Conservation (phyloP, 2,113 vertebrate genomes). For the Brachionichthys hirsutus region DNA sequence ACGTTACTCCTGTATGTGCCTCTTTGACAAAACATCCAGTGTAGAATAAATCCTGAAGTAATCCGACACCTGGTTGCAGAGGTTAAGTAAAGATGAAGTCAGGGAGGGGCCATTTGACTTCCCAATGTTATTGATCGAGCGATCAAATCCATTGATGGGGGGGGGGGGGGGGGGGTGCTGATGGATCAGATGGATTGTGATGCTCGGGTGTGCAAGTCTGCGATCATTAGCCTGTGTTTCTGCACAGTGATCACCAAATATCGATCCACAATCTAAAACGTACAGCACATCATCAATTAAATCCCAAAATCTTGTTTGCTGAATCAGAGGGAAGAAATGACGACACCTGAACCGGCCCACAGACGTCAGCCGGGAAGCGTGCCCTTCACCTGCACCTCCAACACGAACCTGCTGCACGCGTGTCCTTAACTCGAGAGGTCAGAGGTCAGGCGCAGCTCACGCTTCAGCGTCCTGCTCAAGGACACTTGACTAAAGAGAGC, state of each 20-base stretch:
- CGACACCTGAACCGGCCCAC: too few species aligned
- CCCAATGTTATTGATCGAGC: conserved; percentile 66
- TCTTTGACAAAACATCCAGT: conserved; percentile 14
- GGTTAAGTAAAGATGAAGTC: conserved; percentile 56
- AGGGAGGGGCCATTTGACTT: conserved; percentile 55
- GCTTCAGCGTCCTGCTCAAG: conserved; percentile 40
- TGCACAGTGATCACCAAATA: too few species aligned
- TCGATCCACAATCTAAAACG: too few species aligned
- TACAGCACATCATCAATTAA: too few species aligned
- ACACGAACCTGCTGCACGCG: neutral
- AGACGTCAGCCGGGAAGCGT: too few species aligned
- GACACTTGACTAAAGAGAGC: conserved; percentile 21
- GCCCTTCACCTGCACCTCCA: neutral
- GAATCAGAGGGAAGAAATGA: too few species aligned
- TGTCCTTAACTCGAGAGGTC: conserved; percentile 1
- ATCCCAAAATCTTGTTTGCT: too few species aligned
- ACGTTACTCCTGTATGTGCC: conserved; percentile 30
- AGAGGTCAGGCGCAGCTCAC: conserved; percentile 19
- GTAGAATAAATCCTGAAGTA: neutral
- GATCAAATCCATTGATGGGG: conserved; percentile 52
- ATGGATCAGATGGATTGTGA: conserved; percentile 58
- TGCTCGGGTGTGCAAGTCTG: too few species aligned
- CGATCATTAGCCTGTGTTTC: too few species aligned
- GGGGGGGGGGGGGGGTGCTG: conserved; percentile 54
- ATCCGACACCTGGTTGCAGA: conserved; percentile 21